These are phyloP conservation scores for Agriopis marginaria DNA, from an alignment of 2,888 invertebrate genomes.

Conservation along the genomic window DNA sequence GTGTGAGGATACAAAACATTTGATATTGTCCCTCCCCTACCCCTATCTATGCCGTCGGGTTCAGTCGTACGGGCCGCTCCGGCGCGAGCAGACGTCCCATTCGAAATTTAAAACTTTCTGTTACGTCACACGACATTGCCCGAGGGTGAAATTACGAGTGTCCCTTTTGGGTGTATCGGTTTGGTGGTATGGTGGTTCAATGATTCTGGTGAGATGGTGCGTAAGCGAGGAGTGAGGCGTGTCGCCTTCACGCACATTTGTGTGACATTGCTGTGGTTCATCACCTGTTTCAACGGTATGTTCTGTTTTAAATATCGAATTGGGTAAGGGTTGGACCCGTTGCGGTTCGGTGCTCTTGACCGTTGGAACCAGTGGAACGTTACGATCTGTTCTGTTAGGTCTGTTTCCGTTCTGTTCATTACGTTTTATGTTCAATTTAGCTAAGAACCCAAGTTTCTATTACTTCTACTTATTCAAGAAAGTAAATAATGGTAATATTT, in stretches of 20 bases:
- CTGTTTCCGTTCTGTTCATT: constrained; percentile 37
- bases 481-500: constrained; percentile 1
- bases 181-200: constrained; percentile 76
- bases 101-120: constrained; percentile 61
- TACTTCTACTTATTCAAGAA: background rate
- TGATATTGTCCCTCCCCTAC: constrained; percentile 70
- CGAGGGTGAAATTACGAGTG: constrained; percentile 66
- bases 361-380: constrained; percentile 52
- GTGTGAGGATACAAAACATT: constrained; percentile 78
- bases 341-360: constrained; percentile 63
- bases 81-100: constrained; percentile 61
- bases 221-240: constrained; percentile 69
- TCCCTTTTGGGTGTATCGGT: constrained; percentile 59
- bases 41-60: constrained; percentile 59
- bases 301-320: constrained; percentile 53
- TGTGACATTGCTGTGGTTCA: constrained; percentile 71
- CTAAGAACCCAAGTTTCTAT: background rate
- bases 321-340: constrained; percentile 59
- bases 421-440: constrained; percentile 10
- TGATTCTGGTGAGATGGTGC: constrained; percentile 78
- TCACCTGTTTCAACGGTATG: constrained; percentile 81
- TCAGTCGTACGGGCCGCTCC: constrained; percentile 71
- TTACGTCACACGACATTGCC: constrained; percentile 74
- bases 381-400: constrained; percentile 30
- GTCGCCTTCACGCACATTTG: constrained; percentile 70